Percentiles rank a stretch among this genome's conserved stretches.
phyloP scores from a whole-genome alignment of 2,888 invertebrate species.

The Rapana venosa region DNA sequence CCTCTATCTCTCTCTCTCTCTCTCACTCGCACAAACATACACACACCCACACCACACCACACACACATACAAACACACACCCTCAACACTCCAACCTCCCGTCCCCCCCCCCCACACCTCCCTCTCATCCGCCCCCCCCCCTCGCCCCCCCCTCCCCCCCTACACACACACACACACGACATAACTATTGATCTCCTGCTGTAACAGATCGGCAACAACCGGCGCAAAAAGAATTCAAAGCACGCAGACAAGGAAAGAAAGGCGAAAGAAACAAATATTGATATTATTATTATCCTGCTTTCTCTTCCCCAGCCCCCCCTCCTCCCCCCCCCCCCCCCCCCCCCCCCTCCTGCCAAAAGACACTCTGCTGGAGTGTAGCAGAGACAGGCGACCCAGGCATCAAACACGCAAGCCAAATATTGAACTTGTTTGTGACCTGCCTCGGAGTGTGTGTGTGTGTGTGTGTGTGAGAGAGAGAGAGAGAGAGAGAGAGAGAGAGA shows the following conservation, averaged over 20 bases:
- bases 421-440: too few relatives aligned
- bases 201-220: too few relatives aligned
- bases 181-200: neutral
- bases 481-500: neutral
- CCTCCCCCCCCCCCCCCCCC: neutral
- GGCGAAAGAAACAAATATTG: too few relatives aligned
- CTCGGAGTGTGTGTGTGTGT: too few relatives aligned
- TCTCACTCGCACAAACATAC: neutral
- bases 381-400: too few relatives aligned
- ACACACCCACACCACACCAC: neutral
- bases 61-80: conserved; percentile 5
- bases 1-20: neutral
- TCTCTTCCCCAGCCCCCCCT: neutral
- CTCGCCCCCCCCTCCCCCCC: neutral
- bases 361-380: too few relatives aligned
- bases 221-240: too few relatives aligned
- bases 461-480: neutral
- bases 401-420: too few relatives aligned
- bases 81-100: neutral
- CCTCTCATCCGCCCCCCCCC: too few relatives aligned
- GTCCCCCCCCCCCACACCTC: neutral
- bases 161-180: neutral
- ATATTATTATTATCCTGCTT: too few relatives aligned
- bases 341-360: neutral
- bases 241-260: too few relatives aligned